Conservation (phyloP, 2,888 invertebrate genomes). For the Incurvaria masculella region DNA sequence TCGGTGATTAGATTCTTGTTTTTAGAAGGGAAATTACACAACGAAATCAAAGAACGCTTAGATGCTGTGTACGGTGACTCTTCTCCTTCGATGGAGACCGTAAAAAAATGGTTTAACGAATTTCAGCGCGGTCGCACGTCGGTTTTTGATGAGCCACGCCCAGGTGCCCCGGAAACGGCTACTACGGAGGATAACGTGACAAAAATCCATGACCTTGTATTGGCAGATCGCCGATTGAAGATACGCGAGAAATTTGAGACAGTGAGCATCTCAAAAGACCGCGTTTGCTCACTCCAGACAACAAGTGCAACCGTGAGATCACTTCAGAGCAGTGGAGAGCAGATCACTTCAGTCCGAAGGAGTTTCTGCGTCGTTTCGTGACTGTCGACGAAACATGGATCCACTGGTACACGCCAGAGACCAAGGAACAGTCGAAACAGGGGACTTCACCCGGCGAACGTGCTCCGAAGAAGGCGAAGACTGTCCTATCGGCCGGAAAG, state of each 20-base stretch:
- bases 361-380: constrained; percentile 21
- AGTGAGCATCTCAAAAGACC: constrained; percentile 14
- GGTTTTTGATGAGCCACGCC: too few relatives aligned
- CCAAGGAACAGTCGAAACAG: constrained; percentile 14
- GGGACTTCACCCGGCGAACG: constrained; percentile 17
- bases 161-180: too few relatives aligned
- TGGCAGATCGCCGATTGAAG: constrained; percentile 12
- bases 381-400: constrained; percentile 25
- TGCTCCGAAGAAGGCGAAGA: constrained; percentile 19
- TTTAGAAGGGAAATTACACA: too few relatives aligned
- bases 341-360: constrained; percentile 15
- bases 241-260: constrained; percentile 15
- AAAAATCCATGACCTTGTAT: constrained; percentile 17
- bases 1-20: too few relatives aligned
- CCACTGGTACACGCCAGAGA: constrained; percentile 22
- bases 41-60: too few relatives aligned
- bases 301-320: constrained; percentile 14
- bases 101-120: too few relatives aligned
- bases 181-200: too few relatives aligned
- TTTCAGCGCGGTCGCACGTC: too few relatives aligned
- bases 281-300: constrained; percentile 18
- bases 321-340: constrained; percentile 15
- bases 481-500: constrained; percentile 16
- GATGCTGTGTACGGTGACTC: too few relatives aligned
- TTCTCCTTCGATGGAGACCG: too few relatives aligned